Conservation (phyloP, 2,797 vertebrate genomes). For the Cryptoprocta ferox region DNA sequence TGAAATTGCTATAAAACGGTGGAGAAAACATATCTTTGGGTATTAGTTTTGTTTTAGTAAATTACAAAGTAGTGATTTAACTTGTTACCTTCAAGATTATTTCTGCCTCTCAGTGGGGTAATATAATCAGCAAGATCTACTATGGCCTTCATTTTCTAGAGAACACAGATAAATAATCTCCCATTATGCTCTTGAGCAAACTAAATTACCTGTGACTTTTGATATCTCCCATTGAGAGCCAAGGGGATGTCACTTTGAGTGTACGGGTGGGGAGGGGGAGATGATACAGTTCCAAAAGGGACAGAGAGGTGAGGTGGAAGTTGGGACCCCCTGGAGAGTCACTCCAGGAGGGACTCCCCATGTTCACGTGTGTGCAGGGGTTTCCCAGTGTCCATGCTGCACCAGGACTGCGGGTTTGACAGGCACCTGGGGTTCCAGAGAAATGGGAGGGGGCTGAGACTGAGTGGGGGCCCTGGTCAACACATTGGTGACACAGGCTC, state of each 20-base stretch:
- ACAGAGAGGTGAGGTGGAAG: neutral
- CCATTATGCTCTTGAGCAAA: constrained; percentile 47
- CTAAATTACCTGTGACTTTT: constrained; percentile 72
- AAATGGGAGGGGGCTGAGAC: neutral
- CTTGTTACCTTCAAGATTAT: constrained; percentile 79
- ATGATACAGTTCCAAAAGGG: neutral
- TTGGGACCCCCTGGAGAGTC: neutral
- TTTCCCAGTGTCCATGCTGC: neutral
- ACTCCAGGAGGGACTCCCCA: neutral
- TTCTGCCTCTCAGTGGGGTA: constrained; percentile 82
- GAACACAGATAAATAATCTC: constrained; percentile 69
- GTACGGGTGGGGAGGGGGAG: neutral
- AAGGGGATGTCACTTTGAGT: neutral
- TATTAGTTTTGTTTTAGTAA: constrained; percentile 84
- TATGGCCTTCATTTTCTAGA: constrained; percentile 68
- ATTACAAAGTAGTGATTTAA: constrained; percentile 80
- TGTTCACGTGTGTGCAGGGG: neutral
- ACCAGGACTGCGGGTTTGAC: neutral
- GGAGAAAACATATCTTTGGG: constrained; percentile 68
- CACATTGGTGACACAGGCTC: neutral
- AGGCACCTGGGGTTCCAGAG: neutral
- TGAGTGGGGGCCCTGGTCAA: neutral
- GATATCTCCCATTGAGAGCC: neutral
- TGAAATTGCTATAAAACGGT: constrained; percentile 75
- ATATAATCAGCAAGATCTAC: constrained; percentile 78